Evolutionary conservation across 2,888 invertebrate species (phyloP).

Genomic region (Drosophila yooni): DNA sequence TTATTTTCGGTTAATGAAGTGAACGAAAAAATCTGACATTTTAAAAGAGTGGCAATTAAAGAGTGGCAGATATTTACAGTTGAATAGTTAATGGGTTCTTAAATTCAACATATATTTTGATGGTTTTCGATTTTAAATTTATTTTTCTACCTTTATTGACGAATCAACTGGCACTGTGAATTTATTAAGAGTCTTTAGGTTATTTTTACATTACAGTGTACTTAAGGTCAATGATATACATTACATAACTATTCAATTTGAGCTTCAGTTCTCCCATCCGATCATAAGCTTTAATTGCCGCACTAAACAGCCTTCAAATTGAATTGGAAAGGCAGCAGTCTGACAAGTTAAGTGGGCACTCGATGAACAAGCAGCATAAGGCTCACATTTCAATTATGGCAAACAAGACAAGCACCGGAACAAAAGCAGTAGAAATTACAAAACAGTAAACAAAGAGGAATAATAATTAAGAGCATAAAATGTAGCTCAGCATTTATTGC

Average conservation of each 20-base stretch:
- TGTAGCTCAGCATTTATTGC: constrained; percentile 49
- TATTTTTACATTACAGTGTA: background rate
- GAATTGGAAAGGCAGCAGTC: constrained; percentile 18
- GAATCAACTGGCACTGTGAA: too few relatives aligned
- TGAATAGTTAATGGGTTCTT: background rate
- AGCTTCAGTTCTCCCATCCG: background rate
- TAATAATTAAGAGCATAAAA: constrained; percentile 68
- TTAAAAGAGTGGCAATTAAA: background rate
- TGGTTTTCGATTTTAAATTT: background rate
- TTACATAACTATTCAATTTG: constrained; percentile 1
- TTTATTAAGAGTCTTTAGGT: background rate
- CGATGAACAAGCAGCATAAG: constrained; percentile 25
- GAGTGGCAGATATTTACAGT: background rate
- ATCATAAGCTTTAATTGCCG: constrained; percentile 8
- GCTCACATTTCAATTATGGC: constrained; percentile 70
- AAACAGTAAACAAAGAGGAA: constrained; percentile 37
- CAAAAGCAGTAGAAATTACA: constrained; percentile 13
- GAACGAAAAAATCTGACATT: background rate
- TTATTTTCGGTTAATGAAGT: constrained; percentile 27
- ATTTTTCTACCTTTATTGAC: background rate
- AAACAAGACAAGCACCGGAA: constrained; percentile 1
- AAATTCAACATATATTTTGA: background rate
- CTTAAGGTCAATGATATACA: background rate
- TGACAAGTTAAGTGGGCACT: constrained; percentile 56
- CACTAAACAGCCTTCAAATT: constrained; percentile 14